Base-by-base conservation (phyloP, 2,888 invertebrate species). In the Xiphydria camelus region DNA sequence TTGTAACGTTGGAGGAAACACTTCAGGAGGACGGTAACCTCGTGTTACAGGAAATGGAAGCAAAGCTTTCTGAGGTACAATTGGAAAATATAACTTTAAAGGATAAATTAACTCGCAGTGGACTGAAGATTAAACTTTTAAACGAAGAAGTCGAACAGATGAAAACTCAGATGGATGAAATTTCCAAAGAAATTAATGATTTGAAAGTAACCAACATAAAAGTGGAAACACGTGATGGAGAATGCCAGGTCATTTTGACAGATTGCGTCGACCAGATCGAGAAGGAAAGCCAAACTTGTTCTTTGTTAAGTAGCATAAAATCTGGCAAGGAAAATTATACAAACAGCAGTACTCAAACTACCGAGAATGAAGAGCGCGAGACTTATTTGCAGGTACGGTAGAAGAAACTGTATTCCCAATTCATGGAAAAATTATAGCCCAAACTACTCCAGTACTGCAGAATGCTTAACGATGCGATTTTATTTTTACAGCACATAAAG, bases 81-180 rank as follows among this genome's bases (percentile, higher is more conserved):
- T 25, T 21, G 6, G 62, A 66, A 41, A 66, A 66, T 49, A 19
- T 20, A 3, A 5, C 36, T 2, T 35, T 67, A 4, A 57, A 49
- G 21, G 47, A 57, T 10, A 59, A 61, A 51, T 48, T 61, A 40
- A 41, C 34, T 31, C 31, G 47, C 43, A 51, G 45, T 40, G 29
- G 29, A n/a, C 34, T 19, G 12, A 54, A 59, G 49, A 58, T 59
- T 29, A 17, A 55, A 20, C 34, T 18, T 6, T 40, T 63, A 10
- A 50, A 55, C 34, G 42, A 46, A 9, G 52, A 57, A 38, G 37
- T 64, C 10, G 45, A 59, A 17, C 39, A 23, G 6, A 55, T 59
- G 4, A 62, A 64, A 43, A 20, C 45, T 12, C 48, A 59, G 35
- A 41, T 62, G 3, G 44, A 51, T n/a, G 45, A 55, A 20, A 23